Evolutionary conservation across 2,113 vertebrate species (phyloP).

Genomic region (Micronycteris hirsuta): DNA sequence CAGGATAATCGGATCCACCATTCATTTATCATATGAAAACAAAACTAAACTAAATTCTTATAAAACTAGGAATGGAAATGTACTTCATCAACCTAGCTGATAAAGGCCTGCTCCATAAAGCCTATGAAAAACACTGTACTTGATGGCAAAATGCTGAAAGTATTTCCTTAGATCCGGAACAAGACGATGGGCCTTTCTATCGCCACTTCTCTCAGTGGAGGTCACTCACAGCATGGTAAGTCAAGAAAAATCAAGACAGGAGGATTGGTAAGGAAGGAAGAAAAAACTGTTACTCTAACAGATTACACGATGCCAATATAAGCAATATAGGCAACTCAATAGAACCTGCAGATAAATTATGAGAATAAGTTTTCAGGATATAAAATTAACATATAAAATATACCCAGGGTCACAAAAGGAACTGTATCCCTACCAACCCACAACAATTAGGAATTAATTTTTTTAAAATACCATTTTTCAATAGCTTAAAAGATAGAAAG

Average conservation of each 20-base stretch:
- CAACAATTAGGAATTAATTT: slow-evolving; percentile 4
- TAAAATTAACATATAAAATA: neutral
- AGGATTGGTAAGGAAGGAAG: neutral
- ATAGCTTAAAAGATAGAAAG: neutral
- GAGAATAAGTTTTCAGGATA: neutral
- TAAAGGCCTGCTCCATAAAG: neutral
- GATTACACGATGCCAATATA: neutral
- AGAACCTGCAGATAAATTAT: neutral
- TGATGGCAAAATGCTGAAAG: neutral
- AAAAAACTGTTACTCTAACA: neutral
- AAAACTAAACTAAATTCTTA: neutral
- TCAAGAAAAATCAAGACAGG: neutral
- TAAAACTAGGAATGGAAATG: neutral
- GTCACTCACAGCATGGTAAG: neutral
- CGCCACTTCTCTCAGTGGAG: neutral
- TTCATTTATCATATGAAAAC: neutral
- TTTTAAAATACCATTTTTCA: neutral
- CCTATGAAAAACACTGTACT: neutral
- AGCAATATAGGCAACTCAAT: neutral
- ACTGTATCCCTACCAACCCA: neutral
- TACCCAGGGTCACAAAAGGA: neutral
- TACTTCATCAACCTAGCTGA: neutral
- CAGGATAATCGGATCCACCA: neutral
- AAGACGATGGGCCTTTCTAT: neutral
- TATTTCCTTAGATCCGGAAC: neutral